These are phyloP conservation scores for Oxyruncus cristatus DNA, from an alignment of 2,113 vertebrate species.

Conservation along the genomic window DNA sequence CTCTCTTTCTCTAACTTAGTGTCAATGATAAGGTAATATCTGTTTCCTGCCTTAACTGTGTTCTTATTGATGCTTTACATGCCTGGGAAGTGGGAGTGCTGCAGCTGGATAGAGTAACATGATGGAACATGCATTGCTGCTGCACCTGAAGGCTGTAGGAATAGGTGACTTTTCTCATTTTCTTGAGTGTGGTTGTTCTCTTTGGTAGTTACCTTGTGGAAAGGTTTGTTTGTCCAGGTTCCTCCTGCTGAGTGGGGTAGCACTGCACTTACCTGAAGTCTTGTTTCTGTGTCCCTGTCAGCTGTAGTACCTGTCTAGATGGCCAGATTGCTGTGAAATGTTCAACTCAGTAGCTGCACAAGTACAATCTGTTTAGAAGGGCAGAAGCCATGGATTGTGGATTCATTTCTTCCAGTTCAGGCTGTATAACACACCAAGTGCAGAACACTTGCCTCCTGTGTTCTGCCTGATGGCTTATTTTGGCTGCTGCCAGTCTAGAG, in stretches of 20 bases:
- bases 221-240: slow-evolving; percentile 53
- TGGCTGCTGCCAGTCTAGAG: not conserved
- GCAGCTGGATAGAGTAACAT: slow-evolving; percentile 68
- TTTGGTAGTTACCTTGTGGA: slow-evolving; percentile 34
- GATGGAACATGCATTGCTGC: slow-evolving; percentile 61
- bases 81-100: slow-evolving; percentile 66
- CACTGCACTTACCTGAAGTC: not conserved
- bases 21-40: slow-evolving; percentile 60
- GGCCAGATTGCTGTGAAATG: not conserved
- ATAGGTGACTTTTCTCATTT: slow-evolving; percentile 64
- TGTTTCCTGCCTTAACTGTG: slow-evolving; percentile 61
- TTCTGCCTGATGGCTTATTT: not conserved
- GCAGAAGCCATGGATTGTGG: not conserved
- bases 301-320: slow-evolving; percentile 27
- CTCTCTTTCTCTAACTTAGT: slow-evolving; percentile 47
- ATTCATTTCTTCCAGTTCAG: not conserved
- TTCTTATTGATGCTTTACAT: slow-evolving; percentile 65
- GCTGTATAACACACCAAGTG: rapidly evolving
- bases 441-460: not conserved
- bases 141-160: slow-evolving; percentile 69
- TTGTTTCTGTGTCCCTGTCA: slow-evolving; percentile 19
- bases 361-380: not conserved
- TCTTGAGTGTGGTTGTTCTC: slow-evolving; percentile 64
- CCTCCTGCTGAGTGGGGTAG: slow-evolving; percentile 8
- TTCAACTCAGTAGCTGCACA: not conserved